Conservation (phyloP, 2,797 vertebrate species). For the Labeo calbasu region DNA sequence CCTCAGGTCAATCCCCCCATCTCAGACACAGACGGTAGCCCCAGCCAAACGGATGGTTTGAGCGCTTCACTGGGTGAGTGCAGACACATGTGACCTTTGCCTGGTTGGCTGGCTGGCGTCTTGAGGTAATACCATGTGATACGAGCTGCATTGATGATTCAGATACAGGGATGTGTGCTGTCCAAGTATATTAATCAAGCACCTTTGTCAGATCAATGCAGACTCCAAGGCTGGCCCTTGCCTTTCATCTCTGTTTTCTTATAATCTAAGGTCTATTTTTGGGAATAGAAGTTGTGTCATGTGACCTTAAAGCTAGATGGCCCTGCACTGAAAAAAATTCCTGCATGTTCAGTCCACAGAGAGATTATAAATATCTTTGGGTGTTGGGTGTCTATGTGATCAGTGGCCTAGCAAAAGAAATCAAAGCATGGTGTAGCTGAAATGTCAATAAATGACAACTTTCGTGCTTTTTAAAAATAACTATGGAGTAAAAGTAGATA, state of each 20-base stretch:
- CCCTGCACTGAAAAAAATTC: background rate
- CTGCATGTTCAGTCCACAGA: conserved; percentile 1
- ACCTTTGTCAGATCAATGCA: conserved; percentile 53
- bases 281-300: background rate
- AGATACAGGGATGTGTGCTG: conserved; percentile 52
- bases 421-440: background rate
- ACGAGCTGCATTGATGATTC: conserved; percentile 35
- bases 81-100: conserved; percentile 71
- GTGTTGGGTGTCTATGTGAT: conserved; percentile 36
- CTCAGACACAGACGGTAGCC: conserved; percentile 34
- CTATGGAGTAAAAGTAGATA: background rate
- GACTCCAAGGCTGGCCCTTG: conserved; percentile 47
- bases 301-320: conserved; percentile 9
- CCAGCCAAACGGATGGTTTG: conserved; percentile 42
- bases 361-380: conserved; percentile 30
- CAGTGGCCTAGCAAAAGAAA: conserved; percentile 34
- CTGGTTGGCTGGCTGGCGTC: conserved; percentile 66
- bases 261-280: conserved; percentile 16
- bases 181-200: conserved; percentile 64
- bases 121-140: conserved; percentile 65
- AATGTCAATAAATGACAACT: background rate
- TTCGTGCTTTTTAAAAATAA: background rate
- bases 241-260: conserved; percentile 38
- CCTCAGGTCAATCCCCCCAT: conserved; percentile 45
- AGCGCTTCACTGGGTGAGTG: conserved; percentile 63